phyloP scores from a whole-genome alignment of 2,888 invertebrate species.

The Hypomecis punctinalis region DNA sequence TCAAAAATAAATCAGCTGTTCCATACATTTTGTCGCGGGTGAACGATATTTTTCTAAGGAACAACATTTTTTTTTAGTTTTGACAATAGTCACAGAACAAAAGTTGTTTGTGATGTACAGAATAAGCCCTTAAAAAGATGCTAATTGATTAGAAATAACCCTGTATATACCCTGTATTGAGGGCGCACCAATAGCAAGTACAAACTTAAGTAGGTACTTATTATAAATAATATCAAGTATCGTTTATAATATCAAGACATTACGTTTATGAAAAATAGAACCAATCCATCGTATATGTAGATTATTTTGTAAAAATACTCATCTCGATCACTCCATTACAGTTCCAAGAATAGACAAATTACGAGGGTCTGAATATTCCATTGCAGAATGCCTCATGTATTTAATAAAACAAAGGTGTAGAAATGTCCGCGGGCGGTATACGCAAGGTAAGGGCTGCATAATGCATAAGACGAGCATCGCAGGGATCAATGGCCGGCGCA shows the following conservation, averaged over 20 bases:
- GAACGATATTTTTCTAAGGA: too few species aligned
- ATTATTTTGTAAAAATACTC: not conserved
- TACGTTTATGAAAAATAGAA: not conserved
- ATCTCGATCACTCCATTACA: conserved; percentile 1
- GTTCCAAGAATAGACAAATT: conserved; percentile 13
- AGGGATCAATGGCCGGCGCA: conserved; percentile 68
- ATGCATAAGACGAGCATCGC: conserved; percentile 57
- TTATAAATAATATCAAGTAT: too few species aligned
- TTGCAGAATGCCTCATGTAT: conserved; percentile 26
- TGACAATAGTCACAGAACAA: too few species aligned
- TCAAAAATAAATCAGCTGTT: too few species aligned
- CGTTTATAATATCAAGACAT: not conserved
- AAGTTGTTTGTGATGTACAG: too few species aligned
- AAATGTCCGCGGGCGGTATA: conserved; percentile 44
- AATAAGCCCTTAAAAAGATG: too few species aligned
- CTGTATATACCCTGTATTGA: too few species aligned
- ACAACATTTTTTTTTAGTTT: too few species aligned
- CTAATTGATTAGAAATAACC: too few species aligned
- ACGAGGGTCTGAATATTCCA: conserved; percentile 10
- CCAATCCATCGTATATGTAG: not conserved
- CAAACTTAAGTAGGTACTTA: too few species aligned
- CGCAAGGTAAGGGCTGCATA: conserved; percentile 49
- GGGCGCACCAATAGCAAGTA: too few species aligned
- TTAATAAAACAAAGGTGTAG: conserved; percentile 42
- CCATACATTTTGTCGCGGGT: too few species aligned